Evolutionary conservation across 2,888 invertebrate genomes (phyloP).

Genomic region (Pecten maximus): DNA sequence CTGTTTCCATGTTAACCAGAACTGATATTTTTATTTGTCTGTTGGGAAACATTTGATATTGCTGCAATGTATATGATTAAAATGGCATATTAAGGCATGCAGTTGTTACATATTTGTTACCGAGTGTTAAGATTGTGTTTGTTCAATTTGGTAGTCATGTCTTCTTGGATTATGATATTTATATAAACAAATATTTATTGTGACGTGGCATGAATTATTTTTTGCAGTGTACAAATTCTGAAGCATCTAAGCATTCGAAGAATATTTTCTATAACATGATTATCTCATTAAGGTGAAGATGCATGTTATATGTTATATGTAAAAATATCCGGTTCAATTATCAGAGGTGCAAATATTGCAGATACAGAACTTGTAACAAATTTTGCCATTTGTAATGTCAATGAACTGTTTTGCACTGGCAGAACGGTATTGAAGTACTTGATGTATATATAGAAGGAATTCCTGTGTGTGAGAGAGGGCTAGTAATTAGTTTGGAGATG

Average conservation of each 20-base stretch:
- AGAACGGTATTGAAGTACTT: not conserved
- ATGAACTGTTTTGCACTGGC: not conserved
- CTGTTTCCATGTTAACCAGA: not conserved
- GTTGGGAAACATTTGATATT: not conserved
- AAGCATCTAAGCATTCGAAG: not conserved
- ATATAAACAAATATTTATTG: no score
- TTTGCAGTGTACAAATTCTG: not conserved
- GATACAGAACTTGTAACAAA: not conserved
- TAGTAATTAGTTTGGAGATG: constrained; percentile 26
- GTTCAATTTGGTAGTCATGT: not conserved
- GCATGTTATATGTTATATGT: no score
- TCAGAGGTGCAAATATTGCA: not conserved
- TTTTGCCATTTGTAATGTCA: not conserved
- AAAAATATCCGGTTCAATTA: no score
- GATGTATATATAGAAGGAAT: constrained; percentile 2
- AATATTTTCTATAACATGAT: not conserved
- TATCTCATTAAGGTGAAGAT: no score
- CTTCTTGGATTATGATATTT: not conserved
- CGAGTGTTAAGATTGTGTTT: not conserved
- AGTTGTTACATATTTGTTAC: not conserved
- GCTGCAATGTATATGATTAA: constrained; percentile 20
- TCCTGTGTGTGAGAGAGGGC: not conserved
- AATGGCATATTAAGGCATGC: constrained; percentile 12
- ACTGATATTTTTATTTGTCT: not conserved
- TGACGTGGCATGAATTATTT: constrained; percentile 10